Evolutionary conservation across 2,113 vertebrate species (phyloP).

Genomic region (Variabilichromis moorii): DNA sequence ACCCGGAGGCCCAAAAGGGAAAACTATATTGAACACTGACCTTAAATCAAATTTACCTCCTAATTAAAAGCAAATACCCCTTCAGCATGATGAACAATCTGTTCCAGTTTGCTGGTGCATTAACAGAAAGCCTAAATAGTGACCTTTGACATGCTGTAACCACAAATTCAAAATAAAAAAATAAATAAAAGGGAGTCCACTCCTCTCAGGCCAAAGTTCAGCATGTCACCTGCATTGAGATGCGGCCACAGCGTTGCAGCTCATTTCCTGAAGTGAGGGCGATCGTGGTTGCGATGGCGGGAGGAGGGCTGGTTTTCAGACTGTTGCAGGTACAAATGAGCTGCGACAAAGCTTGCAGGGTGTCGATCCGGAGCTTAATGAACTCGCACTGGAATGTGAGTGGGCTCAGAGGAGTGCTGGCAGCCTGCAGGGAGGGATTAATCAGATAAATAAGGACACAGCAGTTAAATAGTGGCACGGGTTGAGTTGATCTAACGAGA

Average conservation of each 20-base stretch:
- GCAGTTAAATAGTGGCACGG: background rate
- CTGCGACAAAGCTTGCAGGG: constrained; percentile 92
- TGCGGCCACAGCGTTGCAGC: constrained; percentile 92
- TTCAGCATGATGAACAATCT: background rate
- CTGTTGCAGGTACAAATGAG: constrained; percentile 98
- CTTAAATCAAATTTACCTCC: background rate
- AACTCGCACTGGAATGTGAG: constrained; percentile 96
- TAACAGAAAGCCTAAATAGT: background rate
- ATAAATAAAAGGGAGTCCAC: background rate
- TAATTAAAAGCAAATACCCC: background rate
- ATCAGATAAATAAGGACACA: background rate
- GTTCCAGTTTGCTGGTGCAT: background rate
- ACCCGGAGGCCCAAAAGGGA: background rate
- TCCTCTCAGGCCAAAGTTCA: background rate
- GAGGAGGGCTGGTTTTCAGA: constrained; percentile 94
- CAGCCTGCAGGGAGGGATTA: constrained; percentile 74
- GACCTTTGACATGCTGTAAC: background rate
- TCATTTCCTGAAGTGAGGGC: constrained; percentile 90
- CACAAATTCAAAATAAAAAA: background rate
- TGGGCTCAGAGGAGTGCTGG: constrained; percentile 93
- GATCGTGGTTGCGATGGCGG: constrained; percentile 91
- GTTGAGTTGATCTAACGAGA: background rate
- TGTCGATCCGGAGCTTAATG: constrained; percentile 95
- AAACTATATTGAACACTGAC: background rate
- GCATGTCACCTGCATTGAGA: constrained; percentile 83